Base-by-base conservation (phyloP, 2,113 vertebrate genomes). In the Pardalotus punctatus region DNA sequence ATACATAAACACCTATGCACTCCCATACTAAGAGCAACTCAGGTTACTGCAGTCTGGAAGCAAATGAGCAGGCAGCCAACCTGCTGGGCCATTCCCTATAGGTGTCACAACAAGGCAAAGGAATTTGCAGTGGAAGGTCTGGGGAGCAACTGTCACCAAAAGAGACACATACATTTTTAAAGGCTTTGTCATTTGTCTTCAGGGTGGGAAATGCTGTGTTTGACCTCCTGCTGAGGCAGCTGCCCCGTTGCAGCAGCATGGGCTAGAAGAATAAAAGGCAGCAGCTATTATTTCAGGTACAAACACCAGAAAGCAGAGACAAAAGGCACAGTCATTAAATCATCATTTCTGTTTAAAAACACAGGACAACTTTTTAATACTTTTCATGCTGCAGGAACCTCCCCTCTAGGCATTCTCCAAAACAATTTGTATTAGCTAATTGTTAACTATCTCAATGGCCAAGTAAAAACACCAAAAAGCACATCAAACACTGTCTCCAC, bases 151-250 rank as follows among this genome's bases (percentile, higher is more conserved):
- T 95, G 94, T 71, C 90, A 88, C 66, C 40, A 8, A 50, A 58
- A 81, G 54, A 93, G 78, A 92, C 11, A 76, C 36, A 31, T 40
- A 50, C 33, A 81, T 82, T 95, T 95, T 82, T 77, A 77, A 96
- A 94, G 58, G 45, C 45, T 81, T 82, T 92, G 82, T 94, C 85
- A 58, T 89, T 80, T 94, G 81, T 93, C 88, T 96, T 72, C 56
- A 58, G 88, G 81, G 74, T 81, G 56, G 86, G 67, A 92, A 94
- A 72, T 0, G 16, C 40, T 81, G 56, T 71, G 42, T 73, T 65
- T 85, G 87, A 90, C 85, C 95, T 94, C 67, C 72, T 36, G 76
- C 86, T 79, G 90, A 95, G 89, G 81, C 70, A 94, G 73, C 70
- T 65, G 62, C 78, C 91, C 84, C 36, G 40, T 80, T 81, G 66